Evolutionary conservation across 1,140 invertebrate species (phyloP), one percentile per base, ranked within the genome.

Genomic region (Drosophila gunungcola): DNA sequence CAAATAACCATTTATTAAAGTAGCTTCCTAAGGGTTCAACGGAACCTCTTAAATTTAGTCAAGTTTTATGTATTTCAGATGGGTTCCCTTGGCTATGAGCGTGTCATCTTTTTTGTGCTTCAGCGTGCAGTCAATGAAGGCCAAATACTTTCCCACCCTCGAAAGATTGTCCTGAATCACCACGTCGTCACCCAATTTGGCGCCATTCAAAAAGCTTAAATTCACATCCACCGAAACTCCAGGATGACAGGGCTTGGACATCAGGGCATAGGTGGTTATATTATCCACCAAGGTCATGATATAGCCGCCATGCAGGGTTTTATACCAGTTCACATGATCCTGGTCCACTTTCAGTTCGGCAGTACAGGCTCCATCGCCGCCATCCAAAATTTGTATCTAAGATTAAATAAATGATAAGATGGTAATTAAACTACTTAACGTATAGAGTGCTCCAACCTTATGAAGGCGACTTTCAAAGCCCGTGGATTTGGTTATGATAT

Each of bases 271-370:
- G 0, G 97, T 97, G 4, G 97, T 98, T 12, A 98, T 92, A 60
- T 94, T 94, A 93, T 99, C 98, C 9, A 98, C 95, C 12, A 98
- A 82, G 3, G 96, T 96, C 10, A 96, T 95, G 10, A 96, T 97
- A 70, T 97, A 95, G 11, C 97, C 97, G 42, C 97, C 97, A 93
- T 98, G 97, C 4, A 98, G 92, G 1, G 94, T 95, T 0, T 97
- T 97, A 48, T 92, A 93, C 21, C 93, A 78, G 92, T 99, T 99
- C 1, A 95, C 88, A 92, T 98, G 96, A 63, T 97, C 96, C 25
- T 95, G 92, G 0, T 93, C 93, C 0, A 99, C 95, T 81, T 94
- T 95, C 78, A 99, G 95, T 92, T 98, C 96, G 29, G 96, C 96
- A 32, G 93, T 93, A 80, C 96, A 95, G 16, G 93, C 92, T 9